Evolutionary conservation across 2,797 vertebrate genomes (phyloP).

Genomic region (Buphagus erythrorhynchus): DNA sequence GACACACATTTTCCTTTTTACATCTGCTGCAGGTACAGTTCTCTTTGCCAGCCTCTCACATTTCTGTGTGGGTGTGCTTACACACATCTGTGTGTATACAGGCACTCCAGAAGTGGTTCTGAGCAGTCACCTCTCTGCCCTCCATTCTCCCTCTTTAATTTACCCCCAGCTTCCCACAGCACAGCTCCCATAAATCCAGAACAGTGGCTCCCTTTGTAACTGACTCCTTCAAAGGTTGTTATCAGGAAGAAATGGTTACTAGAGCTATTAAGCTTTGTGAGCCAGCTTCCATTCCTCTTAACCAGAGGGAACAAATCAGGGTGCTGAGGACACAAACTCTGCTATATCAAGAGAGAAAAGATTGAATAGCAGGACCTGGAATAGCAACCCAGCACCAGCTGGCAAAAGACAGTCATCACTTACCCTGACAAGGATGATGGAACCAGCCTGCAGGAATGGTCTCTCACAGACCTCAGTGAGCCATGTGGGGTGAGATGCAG

Average conservation of each 20-base stretch:
- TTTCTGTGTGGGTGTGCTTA: not conserved
- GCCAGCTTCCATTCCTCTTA: not conserved
- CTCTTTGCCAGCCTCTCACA: not conserved
- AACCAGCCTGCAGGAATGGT: not conserved
- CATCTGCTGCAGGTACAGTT: not conserved
- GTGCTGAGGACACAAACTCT: not conserved
- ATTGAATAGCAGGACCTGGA: not conserved
- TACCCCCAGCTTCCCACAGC: not conserved
- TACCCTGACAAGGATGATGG: not conserved
- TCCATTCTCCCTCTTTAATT: not conserved
- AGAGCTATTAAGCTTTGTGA: not conserved
- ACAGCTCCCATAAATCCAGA: not conserved
- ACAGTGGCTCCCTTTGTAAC: not conserved
- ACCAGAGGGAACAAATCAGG: not conserved
- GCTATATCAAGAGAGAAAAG: not conserved
- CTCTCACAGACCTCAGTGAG: not conserved
- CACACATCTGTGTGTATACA: rapidly evolving
- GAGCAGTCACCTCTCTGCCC: not conserved
- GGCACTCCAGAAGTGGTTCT: not conserved
- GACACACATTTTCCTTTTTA: not conserved
- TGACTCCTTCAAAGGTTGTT: not conserved
- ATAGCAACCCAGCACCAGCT: not conserved
- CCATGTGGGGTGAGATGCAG: not conserved
- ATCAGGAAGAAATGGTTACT: not conserved
- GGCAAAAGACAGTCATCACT: not conserved